Evolutionary conservation across 2,113 vertebrate genomes (phyloP).

Genomic region (Burhinus oedicnemus): DNA sequence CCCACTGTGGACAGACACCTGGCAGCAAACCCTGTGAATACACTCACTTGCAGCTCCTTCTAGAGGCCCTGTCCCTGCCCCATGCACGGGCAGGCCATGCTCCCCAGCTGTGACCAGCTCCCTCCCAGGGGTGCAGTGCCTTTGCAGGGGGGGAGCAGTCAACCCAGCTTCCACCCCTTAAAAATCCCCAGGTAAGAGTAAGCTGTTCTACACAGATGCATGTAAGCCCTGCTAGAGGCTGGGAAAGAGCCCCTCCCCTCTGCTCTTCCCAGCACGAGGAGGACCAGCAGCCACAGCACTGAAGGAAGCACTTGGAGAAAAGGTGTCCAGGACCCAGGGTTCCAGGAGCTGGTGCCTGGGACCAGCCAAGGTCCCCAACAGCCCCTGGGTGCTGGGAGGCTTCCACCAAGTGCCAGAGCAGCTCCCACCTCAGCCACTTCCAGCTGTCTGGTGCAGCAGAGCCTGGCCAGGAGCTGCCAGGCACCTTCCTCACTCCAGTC

Average conservation of each 20-base stretch:
- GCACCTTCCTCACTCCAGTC: not conserved
- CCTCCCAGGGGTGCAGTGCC: not conserved
- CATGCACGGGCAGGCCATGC: not conserved
- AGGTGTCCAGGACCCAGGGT: too few relatives aligned
- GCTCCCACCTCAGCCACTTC: not conserved
- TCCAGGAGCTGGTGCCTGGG: not conserved
- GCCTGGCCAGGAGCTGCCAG: not conserved
- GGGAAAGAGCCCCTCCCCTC: not conserved
- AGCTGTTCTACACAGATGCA: too few relatives aligned
- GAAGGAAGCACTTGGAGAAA: too few relatives aligned
- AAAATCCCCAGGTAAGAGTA: not conserved
- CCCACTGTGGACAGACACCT: too few relatives aligned
- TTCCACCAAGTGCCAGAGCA: not conserved
- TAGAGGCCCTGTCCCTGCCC: not conserved
- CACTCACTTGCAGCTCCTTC: not conserved
- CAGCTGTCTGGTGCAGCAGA: not conserved
- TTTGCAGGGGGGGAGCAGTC: too few relatives aligned
- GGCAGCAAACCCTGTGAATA: not conserved
- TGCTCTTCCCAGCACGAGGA: not conserved
- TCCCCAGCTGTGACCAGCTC: not conserved
- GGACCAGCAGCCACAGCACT: not conserved
- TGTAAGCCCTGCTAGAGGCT: too few relatives aligned
- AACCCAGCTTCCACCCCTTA: too few relatives aligned
- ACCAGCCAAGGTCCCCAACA: not conserved
- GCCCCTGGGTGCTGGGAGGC: not conserved